Conservation (phyloP, 1,140 invertebrate species). For the Heliconius eleuchia region DNA sequence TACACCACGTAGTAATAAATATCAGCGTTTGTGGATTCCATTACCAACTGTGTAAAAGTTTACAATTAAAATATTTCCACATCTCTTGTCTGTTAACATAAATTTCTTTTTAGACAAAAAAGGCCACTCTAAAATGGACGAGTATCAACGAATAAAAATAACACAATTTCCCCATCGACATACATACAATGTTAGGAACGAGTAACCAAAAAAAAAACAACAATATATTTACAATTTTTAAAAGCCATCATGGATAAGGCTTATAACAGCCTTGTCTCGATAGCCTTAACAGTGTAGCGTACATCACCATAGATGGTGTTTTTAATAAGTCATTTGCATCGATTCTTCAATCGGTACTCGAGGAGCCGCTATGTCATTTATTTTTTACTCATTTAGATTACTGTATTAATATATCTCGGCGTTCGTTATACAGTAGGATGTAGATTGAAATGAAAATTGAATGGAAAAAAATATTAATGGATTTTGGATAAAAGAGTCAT, state of each 20-base stretch:
- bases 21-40: too few species aligned
- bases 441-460: constrained; percentile 35
- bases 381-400: constrained; percentile 53
- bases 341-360: constrained; percentile 42
- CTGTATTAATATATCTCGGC: constrained; percentile 41
- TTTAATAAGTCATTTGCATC: constrained; percentile 51
- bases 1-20: too few species aligned
- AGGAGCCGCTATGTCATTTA: constrained; percentile 45
- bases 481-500: constrained; percentile 22
- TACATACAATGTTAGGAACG: background rate
- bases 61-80: too few species aligned
- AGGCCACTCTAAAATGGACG: too few species aligned
- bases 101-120: too few species aligned
- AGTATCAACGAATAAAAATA: too few species aligned
- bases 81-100: too few species aligned
- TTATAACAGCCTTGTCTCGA: background rate
- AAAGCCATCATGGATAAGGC: background rate
- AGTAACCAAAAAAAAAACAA: background rate
- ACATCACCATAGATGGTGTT: constrained; percentile 37
- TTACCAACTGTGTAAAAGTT: too few species aligned
- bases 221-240: background rate
- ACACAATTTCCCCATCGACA: too few species aligned
- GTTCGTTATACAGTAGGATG: constrained; percentile 20
- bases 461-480: constrained; percentile 28
- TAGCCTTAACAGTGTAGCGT: background rate